Conservation (phyloP, 2,888 invertebrate species). For the Sarcophaga rosellei region DNA sequence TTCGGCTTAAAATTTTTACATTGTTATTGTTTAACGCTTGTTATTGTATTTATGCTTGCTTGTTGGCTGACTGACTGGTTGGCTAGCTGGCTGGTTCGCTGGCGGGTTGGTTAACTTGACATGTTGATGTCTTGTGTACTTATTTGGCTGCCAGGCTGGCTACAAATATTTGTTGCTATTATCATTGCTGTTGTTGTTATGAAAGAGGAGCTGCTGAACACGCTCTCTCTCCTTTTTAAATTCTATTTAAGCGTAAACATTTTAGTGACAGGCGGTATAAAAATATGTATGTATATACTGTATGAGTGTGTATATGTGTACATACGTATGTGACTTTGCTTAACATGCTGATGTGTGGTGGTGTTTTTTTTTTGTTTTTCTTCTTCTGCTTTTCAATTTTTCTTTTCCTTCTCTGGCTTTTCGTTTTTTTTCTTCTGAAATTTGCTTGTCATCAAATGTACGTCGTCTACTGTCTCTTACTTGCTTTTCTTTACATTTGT, state of each 20-base stretch:
- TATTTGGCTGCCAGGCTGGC: slow-evolving; percentile 36
- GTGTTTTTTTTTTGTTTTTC: too few species aligned
- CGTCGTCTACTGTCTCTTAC: slow-evolving; percentile 26
- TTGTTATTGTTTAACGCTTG: slow-evolving; percentile 3
- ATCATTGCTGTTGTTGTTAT: slow-evolving; percentile 9
- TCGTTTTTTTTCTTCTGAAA: slow-evolving; percentile 36
- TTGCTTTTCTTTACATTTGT: background rate
- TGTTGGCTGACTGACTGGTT: slow-evolving; percentile 8
- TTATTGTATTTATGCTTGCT: background rate
- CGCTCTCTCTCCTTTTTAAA: slow-evolving; percentile 26
- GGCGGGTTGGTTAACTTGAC: slow-evolving; percentile 35
- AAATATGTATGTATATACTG: background rate
- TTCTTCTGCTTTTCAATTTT: background rate
- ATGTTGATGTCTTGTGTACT: background rate
- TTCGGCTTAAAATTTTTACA: background rate
- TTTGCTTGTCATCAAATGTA: slow-evolving; percentile 30
- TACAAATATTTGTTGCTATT: slow-evolving; percentile 15
- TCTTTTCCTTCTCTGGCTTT: slow-evolving; percentile 8
- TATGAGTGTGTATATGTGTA: background rate
- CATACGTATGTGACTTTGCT: slow-evolving; percentile 7
- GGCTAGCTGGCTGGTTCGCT: slow-evolving; percentile 17
- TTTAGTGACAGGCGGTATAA: slow-evolving; percentile 22
- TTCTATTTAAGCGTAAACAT: slow-evolving; percentile 34
- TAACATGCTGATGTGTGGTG: slow-evolving; percentile 52
- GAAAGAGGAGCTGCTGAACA: slow-evolving; percentile 33